Percentiles rank a stretch among this genome's conserved stretches.
These are phyloP conservation scores for Cyprinodon tularosa DNA, from an alignment of 2,113 vertebrate genomes.

Conservation along the genomic window DNA sequence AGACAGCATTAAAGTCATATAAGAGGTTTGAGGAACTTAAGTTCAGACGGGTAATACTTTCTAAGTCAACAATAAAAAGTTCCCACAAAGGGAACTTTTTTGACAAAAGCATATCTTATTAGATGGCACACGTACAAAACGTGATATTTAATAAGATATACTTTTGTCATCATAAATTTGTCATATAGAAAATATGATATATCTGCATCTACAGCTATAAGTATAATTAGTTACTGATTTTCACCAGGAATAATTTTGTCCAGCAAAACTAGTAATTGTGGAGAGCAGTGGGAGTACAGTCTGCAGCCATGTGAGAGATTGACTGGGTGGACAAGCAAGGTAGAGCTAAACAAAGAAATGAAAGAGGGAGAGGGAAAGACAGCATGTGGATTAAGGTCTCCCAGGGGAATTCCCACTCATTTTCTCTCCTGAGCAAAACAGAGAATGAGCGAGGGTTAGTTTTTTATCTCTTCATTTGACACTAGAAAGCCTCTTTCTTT, in stretches of 20 bases:
- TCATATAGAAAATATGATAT: not conserved
- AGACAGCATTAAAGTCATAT: no score
- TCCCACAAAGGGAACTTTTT: no score
- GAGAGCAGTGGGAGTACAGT: slow-evolving; percentile 27
- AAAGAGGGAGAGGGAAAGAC: slow-evolving; percentile 17
- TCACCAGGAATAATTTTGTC: slow-evolving; percentile 25
- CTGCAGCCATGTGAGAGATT: slow-evolving; percentile 23
- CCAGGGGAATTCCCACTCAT: slow-evolving; percentile 54
- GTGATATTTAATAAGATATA: not conserved
- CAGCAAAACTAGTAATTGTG: slow-evolving; percentile 44
- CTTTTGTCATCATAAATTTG: not conserved
- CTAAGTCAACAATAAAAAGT: no score
- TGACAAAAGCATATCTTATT: no score
- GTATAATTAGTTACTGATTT: not conserved
- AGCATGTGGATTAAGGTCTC: slow-evolving; percentile 53
- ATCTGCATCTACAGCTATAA: not conserved
- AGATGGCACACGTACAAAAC: no score
- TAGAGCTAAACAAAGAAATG: not conserved
- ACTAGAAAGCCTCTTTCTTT: slow-evolving; percentile 41
- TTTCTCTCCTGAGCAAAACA: slow-evolving; percentile 59
- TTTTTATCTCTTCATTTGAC: slow-evolving; percentile 68
- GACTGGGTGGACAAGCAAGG: slow-evolving; percentile 19
- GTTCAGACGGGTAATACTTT: no score
- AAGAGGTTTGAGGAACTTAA: no score
- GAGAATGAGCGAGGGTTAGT: slow-evolving; percentile 54